Evolutionary conservation across 2,888 invertebrate species (phyloP), one percentile per base, ranked within the genome.

Genomic region (Portevinia maculata): DNA sequence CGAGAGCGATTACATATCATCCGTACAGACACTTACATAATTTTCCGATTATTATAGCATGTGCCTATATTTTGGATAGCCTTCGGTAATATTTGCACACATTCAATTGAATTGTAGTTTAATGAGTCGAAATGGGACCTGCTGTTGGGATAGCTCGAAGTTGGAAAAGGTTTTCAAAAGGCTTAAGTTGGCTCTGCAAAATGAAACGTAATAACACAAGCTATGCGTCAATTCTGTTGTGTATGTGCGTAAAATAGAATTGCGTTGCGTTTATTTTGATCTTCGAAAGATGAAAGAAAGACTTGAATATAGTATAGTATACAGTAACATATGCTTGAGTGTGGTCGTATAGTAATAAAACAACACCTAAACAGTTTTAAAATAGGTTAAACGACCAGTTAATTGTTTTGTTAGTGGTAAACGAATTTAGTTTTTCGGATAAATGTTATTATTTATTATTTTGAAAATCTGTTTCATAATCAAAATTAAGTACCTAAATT

Each of bases 371-470:
- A 64, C 62, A 81, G 52, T 64, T 75, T 59, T 59, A 62, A 81
- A 75, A 70, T 65, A 37, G 75, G 81, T 81, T 75, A 81, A 74
- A 37, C 46, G 75, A 75, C 59, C 64, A 69, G 75, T 76, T 81
- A 64, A 65, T 74, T 55, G 73, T 74, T 64, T 50, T 64, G 28
- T 57, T 39, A 64, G 65, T 57, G 48, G 37, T 46, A 17, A 57
- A 57, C 30, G 37, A 21, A 73, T 37, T 62, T 21, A 24, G 34
- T 57, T 65, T 48, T 34, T n/a, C 48, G 74, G 69, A 74, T 79
- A 67, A 79, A 79, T 79, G 79, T 69, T 74, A 74, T n/a, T n/a
- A n/a, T n/a, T n/a, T n/a, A n/a, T n/a, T n/a, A 30, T 62, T 62
- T 67, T 19, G 69, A 37, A 53, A 76, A 41, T 55, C 50, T 55